phyloP scores from a whole-genome alignment of 1,140 invertebrate species.

The Drosophila arawakana region DNA sequence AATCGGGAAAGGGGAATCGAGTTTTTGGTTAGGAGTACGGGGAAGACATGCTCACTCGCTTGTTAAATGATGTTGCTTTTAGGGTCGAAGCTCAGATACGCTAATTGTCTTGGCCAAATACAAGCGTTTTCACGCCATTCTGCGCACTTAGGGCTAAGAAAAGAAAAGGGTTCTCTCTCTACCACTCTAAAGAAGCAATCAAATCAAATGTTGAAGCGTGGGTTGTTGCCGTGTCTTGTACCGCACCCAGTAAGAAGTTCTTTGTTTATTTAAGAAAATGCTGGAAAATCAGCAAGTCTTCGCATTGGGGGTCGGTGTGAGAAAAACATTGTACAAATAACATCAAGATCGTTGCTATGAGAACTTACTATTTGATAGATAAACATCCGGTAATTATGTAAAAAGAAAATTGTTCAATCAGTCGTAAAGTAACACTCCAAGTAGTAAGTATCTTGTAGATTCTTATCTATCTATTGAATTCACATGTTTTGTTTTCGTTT shows the following conservation, averaged over 20 bases:
- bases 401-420: background rate
- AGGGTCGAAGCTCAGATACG: slow-evolving; percentile 20
- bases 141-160: slow-evolving; percentile 53
- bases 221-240: slow-evolving; percentile 36
- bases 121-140: slow-evolving; percentile 82
- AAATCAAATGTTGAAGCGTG: slow-evolving; percentile 50
- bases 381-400: slow-evolving; percentile 68
- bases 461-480: slow-evolving; percentile 9
- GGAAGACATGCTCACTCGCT: slow-evolving; percentile 54
- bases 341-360: slow-evolving; percentile 34
- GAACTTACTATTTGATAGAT: slow-evolving; percentile 44
- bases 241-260: slow-evolving; percentile 57
- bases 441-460: slow-evolving; percentile 25
- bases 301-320: slow-evolving; percentile 57
- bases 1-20: slow-evolving; percentile 6
- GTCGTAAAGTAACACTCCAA: background rate
- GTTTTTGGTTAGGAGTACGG: too few relatives aligned
- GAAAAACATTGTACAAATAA: slow-evolving; percentile 70
- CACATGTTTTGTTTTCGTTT: background rate
- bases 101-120: slow-evolving; percentile 76
- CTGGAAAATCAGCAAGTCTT: slow-evolving; percentile 39
- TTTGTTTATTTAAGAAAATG: slow-evolving; percentile 79
- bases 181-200: slow-evolving; percentile 42
- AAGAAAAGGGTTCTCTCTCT: background rate
- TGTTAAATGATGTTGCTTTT: slow-evolving; percentile 62